Evolutionary conservation across 2,888 invertebrate genomes (phyloP).

Genomic region (Sepiola atlantica): DNA sequence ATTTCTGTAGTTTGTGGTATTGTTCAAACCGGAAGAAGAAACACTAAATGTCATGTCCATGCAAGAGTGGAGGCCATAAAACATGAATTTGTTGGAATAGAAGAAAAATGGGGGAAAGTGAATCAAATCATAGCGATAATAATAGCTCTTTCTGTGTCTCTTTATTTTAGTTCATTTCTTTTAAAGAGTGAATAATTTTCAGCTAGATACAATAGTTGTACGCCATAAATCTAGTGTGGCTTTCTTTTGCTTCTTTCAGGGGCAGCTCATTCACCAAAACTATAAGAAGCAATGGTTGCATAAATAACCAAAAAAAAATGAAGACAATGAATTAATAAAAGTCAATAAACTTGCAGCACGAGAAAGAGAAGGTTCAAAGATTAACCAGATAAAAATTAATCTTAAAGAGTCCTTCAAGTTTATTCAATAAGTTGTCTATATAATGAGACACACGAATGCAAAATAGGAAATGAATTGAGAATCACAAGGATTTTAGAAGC

Average conservation of each 20-base stretch:
- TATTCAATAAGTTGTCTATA: background rate
- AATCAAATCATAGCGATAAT: background rate
- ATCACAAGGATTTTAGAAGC: too few relatives aligned
- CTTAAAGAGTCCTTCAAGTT: background rate
- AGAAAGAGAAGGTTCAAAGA: background rate
- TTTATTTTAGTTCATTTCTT: background rate
- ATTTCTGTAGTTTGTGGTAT: background rate
- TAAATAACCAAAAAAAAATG: background rate
- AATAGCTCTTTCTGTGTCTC: background rate
- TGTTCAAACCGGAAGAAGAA: background rate
- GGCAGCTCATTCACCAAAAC: background rate
- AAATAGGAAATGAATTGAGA: too few relatives aligned
- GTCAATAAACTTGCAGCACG: background rate
- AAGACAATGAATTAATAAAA: background rate
- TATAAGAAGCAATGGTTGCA: background rate
- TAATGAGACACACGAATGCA: background rate
- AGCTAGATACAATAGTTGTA: background rate
- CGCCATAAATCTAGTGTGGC: background rate
- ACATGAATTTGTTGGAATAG: background rate
- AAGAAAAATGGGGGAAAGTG: background rate
- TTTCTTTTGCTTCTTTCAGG: background rate
- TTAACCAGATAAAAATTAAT: background rate
- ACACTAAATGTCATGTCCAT: background rate
- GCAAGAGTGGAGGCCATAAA: background rate
- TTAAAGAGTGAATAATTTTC: background rate